phyloP scores from a whole-genome alignment of 2,888 invertebrate genomes.

The Branchinecta sandiegonensis region DNA sequence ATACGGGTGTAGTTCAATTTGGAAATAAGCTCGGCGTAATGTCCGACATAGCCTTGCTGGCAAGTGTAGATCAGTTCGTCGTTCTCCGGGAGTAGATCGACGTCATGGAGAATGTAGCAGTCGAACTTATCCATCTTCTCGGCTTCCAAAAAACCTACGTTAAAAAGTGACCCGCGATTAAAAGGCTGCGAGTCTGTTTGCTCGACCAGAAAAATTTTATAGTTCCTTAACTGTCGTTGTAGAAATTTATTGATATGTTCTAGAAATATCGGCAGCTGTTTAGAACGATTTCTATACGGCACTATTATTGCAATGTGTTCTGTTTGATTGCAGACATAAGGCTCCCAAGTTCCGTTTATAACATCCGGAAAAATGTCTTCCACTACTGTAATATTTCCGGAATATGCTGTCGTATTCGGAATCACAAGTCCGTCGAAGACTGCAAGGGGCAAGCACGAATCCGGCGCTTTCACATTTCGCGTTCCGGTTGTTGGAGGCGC shows the following conservation, averaged over 20 bases:
- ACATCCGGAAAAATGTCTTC: neutral
- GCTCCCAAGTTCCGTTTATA: neutral
- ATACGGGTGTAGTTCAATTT: neutral
- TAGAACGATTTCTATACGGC: neutral
- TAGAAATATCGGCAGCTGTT: neutral
- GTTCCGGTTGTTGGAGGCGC: too few species aligned
- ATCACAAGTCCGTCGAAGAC: neutral
- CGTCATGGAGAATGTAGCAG: constrained; percentile 45
- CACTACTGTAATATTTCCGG: neutral
- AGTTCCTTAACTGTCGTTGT: neutral
- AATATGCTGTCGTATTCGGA: neutral
- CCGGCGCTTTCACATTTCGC: too few species aligned
- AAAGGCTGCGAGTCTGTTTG: constrained; percentile 39
- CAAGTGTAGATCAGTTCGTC: constrained; percentile 43
- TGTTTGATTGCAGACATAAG: neutral
- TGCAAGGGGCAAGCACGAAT: too few species aligned
- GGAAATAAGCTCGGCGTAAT: neutral
- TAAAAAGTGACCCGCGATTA: constrained; percentile 90
- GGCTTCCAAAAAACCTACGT: constrained; percentile 84
- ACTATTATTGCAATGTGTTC: neutral
- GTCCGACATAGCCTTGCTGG: constrained; percentile 27
- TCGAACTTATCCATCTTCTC: constrained; percentile 44
- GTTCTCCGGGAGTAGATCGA: constrained; percentile 43
- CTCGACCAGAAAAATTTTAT: neutral
- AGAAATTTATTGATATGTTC: neutral